Conservation (phyloP, 2,113 vertebrate species). For the Coreoperca whiteheadi region DNA sequence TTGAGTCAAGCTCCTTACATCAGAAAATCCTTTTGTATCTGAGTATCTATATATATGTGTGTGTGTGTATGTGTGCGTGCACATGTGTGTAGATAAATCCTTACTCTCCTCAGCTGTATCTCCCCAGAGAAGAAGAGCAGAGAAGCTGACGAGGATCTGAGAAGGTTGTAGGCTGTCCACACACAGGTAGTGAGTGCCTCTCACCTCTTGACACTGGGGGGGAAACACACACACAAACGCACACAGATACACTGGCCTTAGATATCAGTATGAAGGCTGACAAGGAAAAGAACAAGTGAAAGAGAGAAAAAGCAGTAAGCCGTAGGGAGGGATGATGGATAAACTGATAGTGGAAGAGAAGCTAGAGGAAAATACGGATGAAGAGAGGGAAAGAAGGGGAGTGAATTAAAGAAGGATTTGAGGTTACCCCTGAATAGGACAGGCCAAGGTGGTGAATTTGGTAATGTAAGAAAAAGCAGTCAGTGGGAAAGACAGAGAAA, state of each 20-base stretch:
- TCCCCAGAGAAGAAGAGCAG: constrained; percentile 87
- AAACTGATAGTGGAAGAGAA: constrained; percentile 44
- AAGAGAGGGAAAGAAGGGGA: background rate
- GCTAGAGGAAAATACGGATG: constrained; percentile 10
- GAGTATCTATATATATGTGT: background rate
- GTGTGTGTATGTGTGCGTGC: background rate
- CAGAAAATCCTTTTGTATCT: background rate
- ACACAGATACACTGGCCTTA: constrained; percentile 2
- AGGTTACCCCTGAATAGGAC: background rate
- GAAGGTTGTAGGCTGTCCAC: constrained; percentile 89
- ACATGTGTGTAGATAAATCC: constrained; percentile 10
- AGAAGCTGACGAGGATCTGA: constrained; percentile 92
- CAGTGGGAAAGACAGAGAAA: background rate
- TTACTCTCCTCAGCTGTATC: constrained; percentile 81
- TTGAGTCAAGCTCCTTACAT: background rate
- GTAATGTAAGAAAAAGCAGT: constrained; percentile 10
- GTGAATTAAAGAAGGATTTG: background rate
- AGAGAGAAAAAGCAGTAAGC: constrained; percentile 37
- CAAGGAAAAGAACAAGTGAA: constrained; percentile 15
- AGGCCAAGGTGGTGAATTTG: background rate
- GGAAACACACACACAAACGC: constrained; percentile 40
- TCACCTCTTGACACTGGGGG: constrained; percentile 83
- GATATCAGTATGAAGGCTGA: constrained; percentile 38
- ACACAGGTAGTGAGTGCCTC: constrained; percentile 86
- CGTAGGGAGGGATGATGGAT: constrained; percentile 35